Evolutionary conservation across 2,888 invertebrate genomes (phyloP).

Genomic region (Thelaira solivaga): DNA sequence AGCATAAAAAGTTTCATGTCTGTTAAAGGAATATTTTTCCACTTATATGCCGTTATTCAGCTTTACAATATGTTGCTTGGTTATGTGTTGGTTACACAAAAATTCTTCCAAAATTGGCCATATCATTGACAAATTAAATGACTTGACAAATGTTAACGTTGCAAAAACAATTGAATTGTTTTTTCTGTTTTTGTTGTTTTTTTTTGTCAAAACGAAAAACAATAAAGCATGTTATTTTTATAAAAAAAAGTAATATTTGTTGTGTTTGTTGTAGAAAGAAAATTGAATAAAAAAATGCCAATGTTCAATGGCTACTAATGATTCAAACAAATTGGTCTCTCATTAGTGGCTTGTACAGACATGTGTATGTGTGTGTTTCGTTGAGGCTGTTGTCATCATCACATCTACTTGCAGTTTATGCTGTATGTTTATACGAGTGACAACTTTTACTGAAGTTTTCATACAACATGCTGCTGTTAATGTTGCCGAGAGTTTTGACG

Average conservation of each 20-base stretch:
- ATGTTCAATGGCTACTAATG: conserved; percentile 60
- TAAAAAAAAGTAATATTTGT: conserved; percentile 42
- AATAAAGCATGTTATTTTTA: conserved; percentile 30
- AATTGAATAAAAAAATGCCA: conserved; percentile 52
- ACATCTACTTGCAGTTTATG: conserved; percentile 11
- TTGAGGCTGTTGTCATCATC: not conserved
- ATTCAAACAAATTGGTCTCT: conserved; percentile 59
- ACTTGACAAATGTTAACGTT: conserved; percentile 50
- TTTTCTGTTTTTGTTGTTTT: not conserved
- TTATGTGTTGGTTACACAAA: conserved; percentile 26
- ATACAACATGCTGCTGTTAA: not conserved
- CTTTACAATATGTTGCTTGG: not conserved
- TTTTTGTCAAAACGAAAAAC: not conserved
- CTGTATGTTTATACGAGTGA: not conserved
- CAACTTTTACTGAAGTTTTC: conserved; percentile 13
- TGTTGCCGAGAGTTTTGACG: not conserved
- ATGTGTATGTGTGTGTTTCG: not conserved
- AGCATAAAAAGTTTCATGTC: conserved; percentile 20
- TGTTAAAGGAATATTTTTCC: conserved; percentile 4
- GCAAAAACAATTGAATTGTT: conserved; percentile 52
- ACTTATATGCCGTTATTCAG: conserved; percentile 55
- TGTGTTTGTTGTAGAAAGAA: not conserved
- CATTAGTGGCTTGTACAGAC: conserved; percentile 42
- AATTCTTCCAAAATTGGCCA: conserved; percentile 61
- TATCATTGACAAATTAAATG: conserved; percentile 62